These are phyloP conservation scores for Procambarus clarkii DNA, from an alignment of 1,140 invertebrate species.

Conservation along the genomic window DNA sequence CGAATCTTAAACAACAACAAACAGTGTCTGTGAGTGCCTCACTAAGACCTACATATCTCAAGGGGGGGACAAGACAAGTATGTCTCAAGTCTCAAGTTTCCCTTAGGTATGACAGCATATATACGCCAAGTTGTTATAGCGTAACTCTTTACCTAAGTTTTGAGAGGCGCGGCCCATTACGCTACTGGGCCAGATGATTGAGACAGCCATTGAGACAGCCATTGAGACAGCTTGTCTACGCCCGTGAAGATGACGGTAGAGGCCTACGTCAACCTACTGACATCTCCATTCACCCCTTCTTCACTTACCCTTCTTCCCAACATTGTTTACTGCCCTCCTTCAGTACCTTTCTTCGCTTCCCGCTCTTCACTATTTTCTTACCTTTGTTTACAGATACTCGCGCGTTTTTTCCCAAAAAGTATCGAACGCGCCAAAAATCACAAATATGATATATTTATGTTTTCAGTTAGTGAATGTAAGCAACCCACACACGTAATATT, in stretches of 20 bases:
- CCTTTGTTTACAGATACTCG: background rate
- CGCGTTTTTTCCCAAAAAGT: background rate
- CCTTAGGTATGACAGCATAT: too few relatives aligned
- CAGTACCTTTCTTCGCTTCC: background rate
- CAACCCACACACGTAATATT: too few relatives aligned
- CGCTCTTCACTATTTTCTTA: background rate
- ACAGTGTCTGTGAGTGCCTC: too few relatives aligned
- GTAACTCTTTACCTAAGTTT: too few relatives aligned
- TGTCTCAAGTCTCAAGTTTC: too few relatives aligned
- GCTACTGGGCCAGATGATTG: background rate
- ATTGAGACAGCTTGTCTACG: background rate
- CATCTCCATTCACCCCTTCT: background rate
- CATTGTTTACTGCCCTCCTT: background rate
- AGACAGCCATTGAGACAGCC: background rate
- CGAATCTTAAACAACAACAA: too few relatives aligned
- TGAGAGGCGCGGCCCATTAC: too few relatives aligned
- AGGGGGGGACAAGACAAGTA: too few relatives aligned
- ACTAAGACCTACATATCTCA: too few relatives aligned
- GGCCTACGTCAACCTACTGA: background rate
- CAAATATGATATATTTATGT: too few relatives aligned
- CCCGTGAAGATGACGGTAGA: background rate
- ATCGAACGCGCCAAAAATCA: background rate
- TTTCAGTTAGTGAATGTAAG: too few relatives aligned
- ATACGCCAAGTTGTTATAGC: too few relatives aligned
- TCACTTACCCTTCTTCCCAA: slow-evolving; percentile 2